These are phyloP conservation scores for Syrista parreyssii DNA, from an alignment of 2,888 invertebrate species.

Conservation along the genomic window DNA sequence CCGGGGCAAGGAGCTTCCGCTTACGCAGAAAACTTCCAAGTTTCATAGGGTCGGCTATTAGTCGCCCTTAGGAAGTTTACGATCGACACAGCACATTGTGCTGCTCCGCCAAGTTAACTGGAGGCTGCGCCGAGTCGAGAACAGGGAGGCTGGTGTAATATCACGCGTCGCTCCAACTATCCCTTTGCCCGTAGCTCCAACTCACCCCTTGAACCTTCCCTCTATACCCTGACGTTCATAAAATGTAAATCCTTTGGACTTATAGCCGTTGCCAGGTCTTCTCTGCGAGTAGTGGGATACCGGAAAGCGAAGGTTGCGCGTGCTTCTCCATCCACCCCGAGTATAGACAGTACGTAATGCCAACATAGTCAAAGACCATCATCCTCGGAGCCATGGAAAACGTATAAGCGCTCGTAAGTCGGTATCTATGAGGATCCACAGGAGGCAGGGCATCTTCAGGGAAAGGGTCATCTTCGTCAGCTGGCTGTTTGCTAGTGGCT, in stretches of 20 bases:
- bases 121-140: background rate
- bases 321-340: background rate
- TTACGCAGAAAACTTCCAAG: background rate
- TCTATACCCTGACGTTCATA: constrained; percentile 15
- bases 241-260: constrained; percentile 22
- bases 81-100: constrained; percentile 18
- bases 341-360: background rate
- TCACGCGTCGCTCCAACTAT: constrained; percentile 10
- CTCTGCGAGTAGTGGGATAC: background rate
- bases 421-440: background rate
- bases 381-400: background rate
- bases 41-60: constrained; percentile 25
- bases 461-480: constrained; percentile 22
- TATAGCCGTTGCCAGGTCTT: background rate
- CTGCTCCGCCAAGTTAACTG: background rate
- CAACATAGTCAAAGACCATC: background rate
- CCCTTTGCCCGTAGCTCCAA: constrained; percentile 10
- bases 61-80: constrained; percentile 42
- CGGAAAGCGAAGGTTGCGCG: background rate
- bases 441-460: background rate
- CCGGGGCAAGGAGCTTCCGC: background rate
- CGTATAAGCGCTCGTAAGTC: background rate
- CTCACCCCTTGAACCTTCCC: background rate
- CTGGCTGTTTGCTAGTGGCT: constrained; percentile 20
- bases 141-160: background rate